Evolutionary conservation across 2,113 vertebrate genomes (phyloP).

Genomic region (Percina caprodes): DNA sequence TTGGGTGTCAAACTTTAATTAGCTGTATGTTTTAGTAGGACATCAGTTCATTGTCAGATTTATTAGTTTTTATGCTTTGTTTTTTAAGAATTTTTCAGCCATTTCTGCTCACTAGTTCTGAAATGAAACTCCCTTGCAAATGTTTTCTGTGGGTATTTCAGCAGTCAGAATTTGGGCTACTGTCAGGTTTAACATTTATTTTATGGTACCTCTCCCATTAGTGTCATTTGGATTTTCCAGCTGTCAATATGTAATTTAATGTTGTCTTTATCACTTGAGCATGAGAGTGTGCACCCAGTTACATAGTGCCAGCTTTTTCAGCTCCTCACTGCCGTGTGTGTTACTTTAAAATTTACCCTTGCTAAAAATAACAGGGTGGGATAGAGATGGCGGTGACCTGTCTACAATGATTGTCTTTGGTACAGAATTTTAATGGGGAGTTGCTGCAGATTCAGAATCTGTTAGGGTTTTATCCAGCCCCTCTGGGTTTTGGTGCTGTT

Average conservation of each 20-base stretch:
- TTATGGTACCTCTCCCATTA: conserved; percentile 40
- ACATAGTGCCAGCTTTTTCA: conserved; percentile 60
- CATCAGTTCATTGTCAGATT: not conserved
- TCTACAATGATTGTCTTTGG: conserved; percentile 55
- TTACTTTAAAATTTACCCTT: conserved; percentile 57
- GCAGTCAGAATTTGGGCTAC: conserved; percentile 21
- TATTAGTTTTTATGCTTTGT: not conserved
- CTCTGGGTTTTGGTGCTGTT: not conserved
- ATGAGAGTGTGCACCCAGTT: conserved; percentile 43
- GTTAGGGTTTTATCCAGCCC: conserved; percentile 19
- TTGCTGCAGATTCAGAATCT: conserved; percentile 32
- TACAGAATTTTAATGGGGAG: conserved; percentile 60
- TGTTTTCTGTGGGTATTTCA: conserved; percentile 7
- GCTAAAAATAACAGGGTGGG: conserved; percentile 73
- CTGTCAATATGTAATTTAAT: conserved; percentile 70
- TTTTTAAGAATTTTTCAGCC: not conserved
- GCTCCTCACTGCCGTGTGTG: conserved; percentile 39
- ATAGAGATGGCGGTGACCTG: conserved; percentile 61
- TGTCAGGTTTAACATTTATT: conserved; percentile 42
- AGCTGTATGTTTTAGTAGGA: not conserved
- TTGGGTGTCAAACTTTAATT: not conserved
- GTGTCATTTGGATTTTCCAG: conserved; percentile 65
- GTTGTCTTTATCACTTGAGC: conserved; percentile 64
- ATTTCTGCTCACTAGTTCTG: not conserved
- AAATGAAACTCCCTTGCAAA: not conserved